phyloP scores from a whole-genome alignment of 2,113 vertebrate genomes.

The Salvelinus namaycush region DNA sequence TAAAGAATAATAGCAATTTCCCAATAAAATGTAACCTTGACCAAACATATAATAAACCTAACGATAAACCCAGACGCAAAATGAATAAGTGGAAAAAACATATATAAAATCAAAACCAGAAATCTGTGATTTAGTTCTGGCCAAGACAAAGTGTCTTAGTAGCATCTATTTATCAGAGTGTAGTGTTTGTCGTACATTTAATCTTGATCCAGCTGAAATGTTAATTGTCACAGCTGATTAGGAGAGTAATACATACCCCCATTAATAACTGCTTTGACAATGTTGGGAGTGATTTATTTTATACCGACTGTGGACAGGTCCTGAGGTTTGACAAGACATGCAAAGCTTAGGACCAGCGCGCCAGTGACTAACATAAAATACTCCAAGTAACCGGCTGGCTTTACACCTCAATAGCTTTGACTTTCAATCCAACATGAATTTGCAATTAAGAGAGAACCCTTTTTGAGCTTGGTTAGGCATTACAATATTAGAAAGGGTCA shows the following conservation, averaged over 20 bases:
- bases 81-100: background rate
- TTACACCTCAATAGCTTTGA: no score
- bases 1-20: no score
- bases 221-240: slow-evolving; percentile 66
- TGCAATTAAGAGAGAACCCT: no score
- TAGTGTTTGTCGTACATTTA: slow-evolving; percentile 63
- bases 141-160: slow-evolving; percentile 35
- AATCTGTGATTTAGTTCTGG: slow-evolving; percentile 5
- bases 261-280: slow-evolving; percentile 56
- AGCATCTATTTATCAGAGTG: slow-evolving; percentile 47
- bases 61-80: background rate
- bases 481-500: no score
- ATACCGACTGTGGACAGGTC: slow-evolving; percentile 56
- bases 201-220: slow-evolving; percentile 66
- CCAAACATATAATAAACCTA: background rate
- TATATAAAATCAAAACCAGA: no score
- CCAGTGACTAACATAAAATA: background rate
- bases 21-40: background rate
- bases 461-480: no score
- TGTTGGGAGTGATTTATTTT: slow-evolving; percentile 46
- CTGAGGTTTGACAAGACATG: slow-evolving; percentile 27
- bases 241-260: slow-evolving; percentile 50
- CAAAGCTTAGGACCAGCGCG: background rate
- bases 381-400: background rate
- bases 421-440: no score